Base-by-base conservation (phyloP, 2,113 vertebrate species). In the Danionella cerebrum region DNA sequence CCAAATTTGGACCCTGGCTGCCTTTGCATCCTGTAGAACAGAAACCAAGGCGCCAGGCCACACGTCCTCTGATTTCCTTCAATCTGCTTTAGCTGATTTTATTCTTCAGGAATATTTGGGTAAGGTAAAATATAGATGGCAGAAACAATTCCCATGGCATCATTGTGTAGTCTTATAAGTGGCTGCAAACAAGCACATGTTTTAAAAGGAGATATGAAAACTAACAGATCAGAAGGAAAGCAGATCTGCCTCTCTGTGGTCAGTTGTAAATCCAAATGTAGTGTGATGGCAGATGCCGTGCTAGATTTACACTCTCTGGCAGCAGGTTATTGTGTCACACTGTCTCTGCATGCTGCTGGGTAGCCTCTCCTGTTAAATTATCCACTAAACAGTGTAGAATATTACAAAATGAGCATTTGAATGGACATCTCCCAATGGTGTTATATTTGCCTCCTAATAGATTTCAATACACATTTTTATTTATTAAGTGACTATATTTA, bases 1-100 rank as follows among this genome's bases (percentile, higher is more conserved):
- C 85, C 85, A 85, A 85, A 83, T 80, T 65, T 78, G 72, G 73
- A 81, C 55, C 76, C 50, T 33, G 39, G 33, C 72, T 68, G 67
- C 69, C 29, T 48, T n/a, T 59, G 65, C 55, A 67, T 79, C 63
- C 72, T 73, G 68, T 64, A 39, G 67, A 45, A 60, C 72, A 22
- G 75, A 79, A 63, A 4, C 57, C 48, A 53, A 64, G 65, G 53
- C 51, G 68, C 67, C 71, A 38, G 47, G 39, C 21, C 24, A 7
- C 48, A 53, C 41, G 41, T 44, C 38, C 42, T 55, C 51, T 58
- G 22, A 52, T 69, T 74, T 72, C 62, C 66, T 72, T 62, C 52
- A 53, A 38, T 22, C n/a, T 19, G 33, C 25, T 35, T 18, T 27
- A 60, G 25, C 59, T 66, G 53, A n/a, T 41, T 19, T 67, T 65